phyloP scores from a whole-genome alignment of 2,113 vertebrate genomes.

The Pangasianodon hypophthalmus region DNA sequence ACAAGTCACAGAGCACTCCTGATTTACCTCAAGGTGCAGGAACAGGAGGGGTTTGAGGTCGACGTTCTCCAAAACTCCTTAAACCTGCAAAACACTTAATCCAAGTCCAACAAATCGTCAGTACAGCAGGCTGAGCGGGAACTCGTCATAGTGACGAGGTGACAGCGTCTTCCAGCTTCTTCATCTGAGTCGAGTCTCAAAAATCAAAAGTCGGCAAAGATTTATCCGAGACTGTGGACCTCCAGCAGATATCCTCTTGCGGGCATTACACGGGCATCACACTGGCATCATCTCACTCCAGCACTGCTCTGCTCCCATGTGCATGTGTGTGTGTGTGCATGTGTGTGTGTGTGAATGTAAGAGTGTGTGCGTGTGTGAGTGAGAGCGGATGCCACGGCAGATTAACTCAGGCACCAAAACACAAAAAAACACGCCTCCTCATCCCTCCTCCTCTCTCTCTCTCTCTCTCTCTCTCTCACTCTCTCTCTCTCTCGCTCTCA shows the following conservation, averaged over 20 bases:
- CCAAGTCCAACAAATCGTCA: slow-evolving; percentile 59
- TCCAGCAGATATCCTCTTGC: not conserved
- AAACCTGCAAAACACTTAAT: slow-evolving; percentile 59
- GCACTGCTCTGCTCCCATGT: slow-evolving; percentile 37
- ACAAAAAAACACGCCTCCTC: slow-evolving; percentile 73
- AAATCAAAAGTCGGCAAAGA: not conserved
- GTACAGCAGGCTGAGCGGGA: slow-evolving; percentile 48
- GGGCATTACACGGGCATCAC: not conserved
- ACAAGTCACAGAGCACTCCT: slow-evolving; percentile 57
- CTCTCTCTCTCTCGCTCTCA: slow-evolving; percentile 27
- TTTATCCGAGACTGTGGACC: not conserved
- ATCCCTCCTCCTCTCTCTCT: slow-evolving; percentile 45
- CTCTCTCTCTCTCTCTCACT: slow-evolving; percentile 16
- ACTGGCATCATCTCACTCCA: not conserved
- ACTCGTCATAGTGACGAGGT: slow-evolving; percentile 55
- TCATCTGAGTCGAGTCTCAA: not conserved
- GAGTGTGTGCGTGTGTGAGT: not conserved
- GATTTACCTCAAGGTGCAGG: slow-evolving; percentile 48
- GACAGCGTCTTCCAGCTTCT: slow-evolving; percentile 49
- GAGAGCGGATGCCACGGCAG: slow-evolving; percentile 64
- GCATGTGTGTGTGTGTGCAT: not conserved
- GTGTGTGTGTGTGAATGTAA: not conserved
- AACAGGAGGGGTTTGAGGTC: slow-evolving; percentile 47
- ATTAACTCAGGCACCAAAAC: slow-evolving; percentile 74
- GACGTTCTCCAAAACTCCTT: slow-evolving; percentile 54